Evolutionary conservation across 2,888 invertebrate genomes (phyloP).

Genomic region (Heliconius cydno): DNA sequence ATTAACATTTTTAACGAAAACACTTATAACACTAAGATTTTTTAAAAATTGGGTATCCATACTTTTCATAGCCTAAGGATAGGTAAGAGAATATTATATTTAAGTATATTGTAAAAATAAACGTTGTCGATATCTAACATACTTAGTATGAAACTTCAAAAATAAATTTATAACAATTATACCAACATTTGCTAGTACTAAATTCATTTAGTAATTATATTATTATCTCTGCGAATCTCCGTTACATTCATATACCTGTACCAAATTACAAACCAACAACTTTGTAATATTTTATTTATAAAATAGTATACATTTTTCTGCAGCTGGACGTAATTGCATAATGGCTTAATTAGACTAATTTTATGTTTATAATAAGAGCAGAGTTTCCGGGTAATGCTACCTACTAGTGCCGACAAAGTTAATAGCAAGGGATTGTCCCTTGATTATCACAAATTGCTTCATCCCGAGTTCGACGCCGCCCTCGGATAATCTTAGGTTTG

Average conservation of each 20-base stretch:
- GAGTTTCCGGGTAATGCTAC: constrained; percentile 44
- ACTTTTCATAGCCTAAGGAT: too few species aligned
- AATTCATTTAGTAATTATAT: not conserved
- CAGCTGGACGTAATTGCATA: constrained; percentile 51
- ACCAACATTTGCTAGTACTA: not conserved
- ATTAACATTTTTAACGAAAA: too few species aligned
- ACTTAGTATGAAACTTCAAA: not conserved
- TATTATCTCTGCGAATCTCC: constrained; percentile 13
- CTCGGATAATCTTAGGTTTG: constrained; percentile 56
- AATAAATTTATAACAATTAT: not conserved
- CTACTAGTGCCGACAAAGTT: constrained; percentile 57
- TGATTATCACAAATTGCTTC: constrained; percentile 76
- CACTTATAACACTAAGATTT: too few species aligned
- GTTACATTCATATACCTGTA: not conserved
- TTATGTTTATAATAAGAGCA: constrained; percentile 39
- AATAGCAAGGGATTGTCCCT: constrained; percentile 63
- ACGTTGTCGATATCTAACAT: not conserved
- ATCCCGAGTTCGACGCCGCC: constrained; percentile 59
- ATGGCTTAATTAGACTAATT: constrained; percentile 57
- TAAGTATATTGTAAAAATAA: too few species aligned
- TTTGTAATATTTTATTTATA: constrained; percentile 21
- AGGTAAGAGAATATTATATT: too few species aligned
- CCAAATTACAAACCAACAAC: not conserved
- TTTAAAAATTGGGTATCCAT: too few species aligned
- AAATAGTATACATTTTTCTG: constrained; percentile 45